These are phyloP conservation scores for Aphelinus certus DNA, from an alignment of 1,140 invertebrate genomes.

Conservation along the genomic window DNA sequence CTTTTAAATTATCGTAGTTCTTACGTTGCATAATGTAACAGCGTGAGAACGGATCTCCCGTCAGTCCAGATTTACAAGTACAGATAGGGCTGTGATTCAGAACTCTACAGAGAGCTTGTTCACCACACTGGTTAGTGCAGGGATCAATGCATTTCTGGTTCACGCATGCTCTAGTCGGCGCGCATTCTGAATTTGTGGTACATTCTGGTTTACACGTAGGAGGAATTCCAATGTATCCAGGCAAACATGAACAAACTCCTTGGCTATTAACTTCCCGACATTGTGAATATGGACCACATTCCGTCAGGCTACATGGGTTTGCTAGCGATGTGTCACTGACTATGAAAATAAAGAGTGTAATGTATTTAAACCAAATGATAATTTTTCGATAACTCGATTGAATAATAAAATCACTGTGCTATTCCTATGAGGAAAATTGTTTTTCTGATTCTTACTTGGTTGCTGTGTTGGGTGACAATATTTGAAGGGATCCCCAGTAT, in stretches of 20 bases:
- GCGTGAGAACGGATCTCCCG: conserved; percentile 68
- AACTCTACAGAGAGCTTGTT: conserved; percentile 54
- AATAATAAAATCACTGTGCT: neutral
- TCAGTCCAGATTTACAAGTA: conserved; percentile 63
- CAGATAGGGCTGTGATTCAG: conserved; percentile 48
- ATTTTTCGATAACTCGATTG: neutral
- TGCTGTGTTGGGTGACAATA: conserved; percentile 61
- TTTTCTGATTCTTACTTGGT: conserved; percentile 47
- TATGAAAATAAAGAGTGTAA: conserved; percentile 61
- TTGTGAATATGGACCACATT: conserved; percentile 67
- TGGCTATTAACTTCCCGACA: conserved; percentile 65
- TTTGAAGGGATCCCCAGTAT: conserved; percentile 79
- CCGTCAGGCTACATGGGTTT: conserved; percentile 57
- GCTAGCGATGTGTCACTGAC: neutral
- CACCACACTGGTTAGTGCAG: conserved; percentile 57
- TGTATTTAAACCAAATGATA: neutral
- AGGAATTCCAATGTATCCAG: conserved; percentile 78
- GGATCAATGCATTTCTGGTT: conserved; percentile 62
- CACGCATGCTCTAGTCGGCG: conserved; percentile 55
- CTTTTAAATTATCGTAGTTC: conserved; percentile 67
- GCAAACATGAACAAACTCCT: conserved; percentile 73
- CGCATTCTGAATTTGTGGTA: conserved; percentile 60
- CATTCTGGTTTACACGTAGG: conserved; percentile 77
- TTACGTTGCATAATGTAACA: conserved; percentile 72
- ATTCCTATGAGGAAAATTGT: neutral